A percentile compares a stretch with the other conserved stretches of the same genome.
Conservation (phyloP, 2,113 vertebrate genomes). For the Ictidomys tridecemlineatus region DNA sequence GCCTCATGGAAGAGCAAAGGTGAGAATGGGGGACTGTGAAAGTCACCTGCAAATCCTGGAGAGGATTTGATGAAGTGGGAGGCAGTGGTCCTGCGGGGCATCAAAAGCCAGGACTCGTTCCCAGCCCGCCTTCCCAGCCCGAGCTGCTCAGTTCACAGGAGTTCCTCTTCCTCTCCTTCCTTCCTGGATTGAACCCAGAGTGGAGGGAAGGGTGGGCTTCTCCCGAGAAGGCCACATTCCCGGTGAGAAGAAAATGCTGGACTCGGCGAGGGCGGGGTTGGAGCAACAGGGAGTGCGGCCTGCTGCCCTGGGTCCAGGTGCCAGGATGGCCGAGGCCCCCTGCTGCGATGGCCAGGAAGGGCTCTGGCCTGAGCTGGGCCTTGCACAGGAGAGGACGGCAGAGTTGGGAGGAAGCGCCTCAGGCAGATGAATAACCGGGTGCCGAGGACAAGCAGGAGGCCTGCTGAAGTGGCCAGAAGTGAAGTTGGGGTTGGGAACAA, state of each 20-base stretch:
- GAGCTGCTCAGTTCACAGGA: not conserved
- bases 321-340: not conserved
- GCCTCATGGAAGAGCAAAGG: not conserved
- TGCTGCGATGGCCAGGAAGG: accelerated
- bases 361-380: not conserved
- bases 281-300: accelerated
- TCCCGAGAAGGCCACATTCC: not conserved
- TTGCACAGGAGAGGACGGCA: no score
- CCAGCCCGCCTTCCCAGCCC: no score
- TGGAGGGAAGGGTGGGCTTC: not conserved
- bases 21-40: not conserved
- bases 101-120: not conserved
- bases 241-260: not conserved
- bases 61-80: not conserved
- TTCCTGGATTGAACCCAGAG: no score
- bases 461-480: accelerated
- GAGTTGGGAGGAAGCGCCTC: not conserved
- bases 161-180: no score
- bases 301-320: accelerated
- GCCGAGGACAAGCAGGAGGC: not conserved
- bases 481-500: no score
- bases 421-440: not conserved
- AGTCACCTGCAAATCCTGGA: not conserved
- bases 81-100: no score
- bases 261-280: not conserved